These are phyloP conservation scores for Lissonota sp. DNA, from an alignment of 2,888 invertebrate species.

Conservation along the genomic window DNA sequence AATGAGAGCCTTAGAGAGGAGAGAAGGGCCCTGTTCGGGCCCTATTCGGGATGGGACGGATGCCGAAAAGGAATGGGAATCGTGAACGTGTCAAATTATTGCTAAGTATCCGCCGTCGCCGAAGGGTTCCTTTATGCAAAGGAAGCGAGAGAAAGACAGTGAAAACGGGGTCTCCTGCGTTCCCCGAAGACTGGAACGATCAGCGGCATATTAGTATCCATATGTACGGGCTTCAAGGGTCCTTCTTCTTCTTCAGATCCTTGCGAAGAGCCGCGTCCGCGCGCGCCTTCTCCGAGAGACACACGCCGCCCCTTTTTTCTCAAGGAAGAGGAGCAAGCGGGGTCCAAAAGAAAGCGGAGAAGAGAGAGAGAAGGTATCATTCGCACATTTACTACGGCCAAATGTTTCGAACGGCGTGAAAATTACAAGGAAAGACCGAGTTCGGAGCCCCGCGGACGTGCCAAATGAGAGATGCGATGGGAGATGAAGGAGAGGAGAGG, in stretches of 20 bases:
- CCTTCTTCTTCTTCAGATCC: background rate
- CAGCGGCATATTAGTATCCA: conserved; percentile 46
- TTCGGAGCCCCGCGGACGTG: conserved; percentile 3
- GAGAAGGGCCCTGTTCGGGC: conserved; percentile 1
- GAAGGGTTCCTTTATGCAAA: conserved; percentile 64
- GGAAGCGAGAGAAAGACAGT: conserved; percentile 14
- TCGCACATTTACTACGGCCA: conserved; percentile 79
- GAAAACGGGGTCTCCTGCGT: conserved; percentile 26
- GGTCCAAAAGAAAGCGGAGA: background rate
- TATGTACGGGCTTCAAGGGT: conserved; percentile 16
- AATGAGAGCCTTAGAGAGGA: background rate
- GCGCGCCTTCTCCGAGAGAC: conserved; percentile 38
- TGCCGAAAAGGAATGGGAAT: conserved; percentile 60
- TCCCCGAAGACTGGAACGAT: conserved; percentile 58
- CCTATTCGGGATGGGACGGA: conserved; percentile 37
- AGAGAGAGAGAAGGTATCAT: conserved; percentile 72
- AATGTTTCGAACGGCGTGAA: conserved; percentile 80
- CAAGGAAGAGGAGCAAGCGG: background rate
- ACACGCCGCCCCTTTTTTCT: conserved; percentile 43
- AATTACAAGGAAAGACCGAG: conserved; percentile 77
- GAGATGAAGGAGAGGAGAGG: conserved; percentile 11
- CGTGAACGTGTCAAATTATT: conserved; percentile 70
- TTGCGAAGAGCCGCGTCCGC: conserved; percentile 24
- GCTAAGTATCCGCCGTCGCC: conserved; percentile 67
- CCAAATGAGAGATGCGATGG: conserved; percentile 18